phyloP scores from a whole-genome alignment of 2,797 vertebrate genomes.

The Zalophus californianus region DNA sequence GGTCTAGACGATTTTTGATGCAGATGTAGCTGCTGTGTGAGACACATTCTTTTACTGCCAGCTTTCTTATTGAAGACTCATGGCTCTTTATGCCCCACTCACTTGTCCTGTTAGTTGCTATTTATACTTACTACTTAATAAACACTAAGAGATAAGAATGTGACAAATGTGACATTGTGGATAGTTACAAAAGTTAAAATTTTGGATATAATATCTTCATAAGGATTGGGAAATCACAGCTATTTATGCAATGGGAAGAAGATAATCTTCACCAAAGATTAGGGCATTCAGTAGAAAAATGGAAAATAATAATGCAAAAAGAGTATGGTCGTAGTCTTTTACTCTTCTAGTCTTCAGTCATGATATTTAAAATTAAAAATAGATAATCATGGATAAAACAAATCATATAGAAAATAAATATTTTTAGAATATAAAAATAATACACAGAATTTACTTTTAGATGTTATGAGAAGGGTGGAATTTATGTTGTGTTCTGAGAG shows the following conservation, averaged over 20 bases:
- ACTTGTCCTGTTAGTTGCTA: neutral
- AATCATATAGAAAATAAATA: neutral
- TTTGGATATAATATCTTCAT: neutral
- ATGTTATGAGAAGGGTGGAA: neutral
- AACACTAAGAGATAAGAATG: neutral
- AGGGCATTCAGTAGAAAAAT: neutral
- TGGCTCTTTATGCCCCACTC: neutral
- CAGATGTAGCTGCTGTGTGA: neutral
- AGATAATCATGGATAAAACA: neutral
- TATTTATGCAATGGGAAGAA: neutral
- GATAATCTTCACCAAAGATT: neutral
- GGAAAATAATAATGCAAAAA: neutral
- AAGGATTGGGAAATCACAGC: neutral
- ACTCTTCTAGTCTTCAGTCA: neutral
- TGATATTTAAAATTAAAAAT: constrained; percentile 3
- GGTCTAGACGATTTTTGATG: neutral
- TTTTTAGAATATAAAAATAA: neutral
- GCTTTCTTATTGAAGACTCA: neutral
- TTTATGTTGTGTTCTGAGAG: neutral
- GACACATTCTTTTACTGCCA: neutral
- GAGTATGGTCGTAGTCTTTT: neutral
- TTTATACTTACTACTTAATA: neutral
- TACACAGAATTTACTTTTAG: neutral
- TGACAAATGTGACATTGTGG: neutral
- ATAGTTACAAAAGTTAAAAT: neutral